Evolutionary conservation across 1,140 invertebrate species (phyloP).

Genomic region (Philopotamus ludificatus): DNA sequence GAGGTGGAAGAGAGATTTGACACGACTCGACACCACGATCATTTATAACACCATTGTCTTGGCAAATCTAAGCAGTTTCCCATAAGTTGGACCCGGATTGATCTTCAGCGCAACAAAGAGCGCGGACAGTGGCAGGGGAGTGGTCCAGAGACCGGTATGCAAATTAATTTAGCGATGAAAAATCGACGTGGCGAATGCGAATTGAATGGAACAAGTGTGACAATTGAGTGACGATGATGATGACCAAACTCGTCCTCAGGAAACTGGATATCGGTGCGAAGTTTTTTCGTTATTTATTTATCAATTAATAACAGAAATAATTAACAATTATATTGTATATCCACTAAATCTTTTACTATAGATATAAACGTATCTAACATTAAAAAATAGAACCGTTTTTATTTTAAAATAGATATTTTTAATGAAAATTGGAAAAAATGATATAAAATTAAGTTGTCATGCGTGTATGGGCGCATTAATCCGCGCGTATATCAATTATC

Average conservation of each 20-base stretch:
- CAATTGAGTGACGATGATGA: slow-evolving; percentile 22
- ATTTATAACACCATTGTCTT: slow-evolving; percentile 40
- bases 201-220: slow-evolving; percentile 34
- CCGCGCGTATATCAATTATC: too few species aligned
- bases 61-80: slow-evolving; percentile 16
- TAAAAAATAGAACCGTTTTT: too few species aligned
- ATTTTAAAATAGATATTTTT: too few species aligned
- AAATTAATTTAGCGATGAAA: slow-evolving; percentile 35
- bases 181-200: slow-evolving; percentile 34
- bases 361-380: too few species aligned
- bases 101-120: neutral
- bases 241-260: slow-evolving; percentile 4
- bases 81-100: slow-evolving; percentile 18
- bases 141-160: slow-evolving; percentile 32
- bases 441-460: too few species aligned
- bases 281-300: too few species aligned
- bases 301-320: too few species aligned
- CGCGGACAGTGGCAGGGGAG: neutral
- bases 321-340: too few species aligned
- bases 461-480: too few species aligned
- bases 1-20: slow-evolving; percentile 31
- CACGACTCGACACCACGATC: slow-evolving; percentile 29
- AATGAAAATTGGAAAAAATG: too few species aligned
- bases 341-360: too few species aligned
- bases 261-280: slow-evolving; percentile 25